Evolutionary conservation across 2,113 vertebrate genomes (phyloP), one percentile per base, ranked within the genome.

Genomic region (Cyprinus carpio): DNA sequence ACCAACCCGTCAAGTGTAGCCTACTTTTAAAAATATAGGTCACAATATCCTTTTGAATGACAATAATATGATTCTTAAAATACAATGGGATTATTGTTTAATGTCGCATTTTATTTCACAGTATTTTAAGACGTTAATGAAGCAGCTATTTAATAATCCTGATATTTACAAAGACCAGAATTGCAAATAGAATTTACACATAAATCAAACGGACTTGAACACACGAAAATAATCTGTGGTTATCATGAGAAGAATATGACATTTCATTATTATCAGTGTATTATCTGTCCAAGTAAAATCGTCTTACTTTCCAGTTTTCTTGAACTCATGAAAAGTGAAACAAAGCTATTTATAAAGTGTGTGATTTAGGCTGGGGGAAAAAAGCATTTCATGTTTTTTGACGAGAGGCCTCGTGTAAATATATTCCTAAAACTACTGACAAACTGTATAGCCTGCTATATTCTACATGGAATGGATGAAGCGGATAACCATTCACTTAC

Each of bases 401-500:
- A n/a, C 9, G 77, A 79, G 5, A 62, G 77, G 77, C 56, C 77
- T 43, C 75, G 25, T 18, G 46, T 77, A 79, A 25, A 18, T 79
- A 40, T 31, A 15, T 23, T 12, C 16, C 25, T 9, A 12, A 78
- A 40, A 60, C 31, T 60, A 20, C 16, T 60, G 6, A 60, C 31
- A 79, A 79, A 78, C 29, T 37, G 31, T 40, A 13, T 25, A 34
- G 16, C 56, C 6, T 62, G 12, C 29, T 56, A 79, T 37, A n/a
- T 27, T 64, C 18, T 40, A 3, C 10, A 15, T 9, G n/a, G 9
- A 65, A 46, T 16, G 29, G n/a, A 40, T 2, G 15, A 65, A 82
- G 43, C 27, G 4, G 10, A 37, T 40, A 25, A 11, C 31, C 43
- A 12, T 40, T 71, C 82, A 75, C 92, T 90, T 95, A 99, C 97